phyloP scores from a whole-genome alignment of 2,113 vertebrate genomes.

The Ictalurus punctatus region DNA sequence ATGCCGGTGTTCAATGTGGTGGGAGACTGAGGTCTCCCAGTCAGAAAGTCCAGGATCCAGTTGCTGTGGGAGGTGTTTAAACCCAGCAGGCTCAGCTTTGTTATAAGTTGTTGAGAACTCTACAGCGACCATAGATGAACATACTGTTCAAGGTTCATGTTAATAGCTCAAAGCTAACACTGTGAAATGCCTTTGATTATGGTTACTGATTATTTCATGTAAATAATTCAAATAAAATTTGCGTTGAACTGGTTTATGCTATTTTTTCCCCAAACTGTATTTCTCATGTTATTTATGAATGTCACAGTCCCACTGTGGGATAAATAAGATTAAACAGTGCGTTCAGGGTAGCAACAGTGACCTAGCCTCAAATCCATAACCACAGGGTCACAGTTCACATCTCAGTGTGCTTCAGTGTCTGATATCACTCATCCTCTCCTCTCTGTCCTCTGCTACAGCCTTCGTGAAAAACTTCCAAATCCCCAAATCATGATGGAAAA shows the following conservation, averaged over 20 bases:
- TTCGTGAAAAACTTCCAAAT: constrained; percentile 22
- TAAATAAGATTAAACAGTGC: constrained; percentile 11
- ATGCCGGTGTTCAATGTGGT: too few relatives aligned
- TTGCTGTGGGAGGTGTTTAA: too few relatives aligned
- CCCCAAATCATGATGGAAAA: constrained; percentile 7
- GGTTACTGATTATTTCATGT: neutral
- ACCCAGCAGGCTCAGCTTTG: too few relatives aligned
- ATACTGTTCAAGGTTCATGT: neutral
- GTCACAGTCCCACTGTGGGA: neutral
- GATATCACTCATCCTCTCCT: neutral
- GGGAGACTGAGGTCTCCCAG: too few relatives aligned
- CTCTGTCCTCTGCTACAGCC: neutral
- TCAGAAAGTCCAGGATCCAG: too few relatives aligned
- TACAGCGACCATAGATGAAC: neutral
- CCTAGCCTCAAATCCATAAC: constrained; percentile 11
- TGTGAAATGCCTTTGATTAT: neutral
- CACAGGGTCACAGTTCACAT: constrained; percentile 23
- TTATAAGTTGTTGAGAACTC: neutral
- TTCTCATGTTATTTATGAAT: neutral
- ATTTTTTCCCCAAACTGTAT: neutral
- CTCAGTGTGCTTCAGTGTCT: neutral
- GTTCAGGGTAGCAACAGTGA: neutral
- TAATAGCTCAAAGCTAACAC: neutral
- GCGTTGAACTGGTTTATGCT: neutral
- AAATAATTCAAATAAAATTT: neutral